Evolutionary conservation across 2,113 vertebrate species (phyloP), one percentile per base, ranked within the genome.

Genomic region (Otis tarda): DNA sequence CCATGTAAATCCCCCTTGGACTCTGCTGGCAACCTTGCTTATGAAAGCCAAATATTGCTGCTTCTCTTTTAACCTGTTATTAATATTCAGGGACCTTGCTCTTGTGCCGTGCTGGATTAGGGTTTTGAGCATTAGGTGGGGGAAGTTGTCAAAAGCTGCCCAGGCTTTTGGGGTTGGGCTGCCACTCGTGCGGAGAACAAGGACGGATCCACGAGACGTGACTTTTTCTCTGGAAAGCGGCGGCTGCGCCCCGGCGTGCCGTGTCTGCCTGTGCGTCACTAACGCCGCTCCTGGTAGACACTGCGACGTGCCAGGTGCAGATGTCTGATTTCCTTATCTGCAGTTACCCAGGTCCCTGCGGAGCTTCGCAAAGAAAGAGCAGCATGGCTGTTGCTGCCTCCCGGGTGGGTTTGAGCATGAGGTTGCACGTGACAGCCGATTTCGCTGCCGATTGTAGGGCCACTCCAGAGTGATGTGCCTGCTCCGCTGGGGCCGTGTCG

Each of bases 171-270:
- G 57, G 81, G 33, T 22, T 39, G 45, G 12, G 47, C 33, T 49
- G 56, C 65, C 1, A 0, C 69, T 64, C 18, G 14, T 28, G 50
- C 0, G 1, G 52, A 41, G 55, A 37, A 17, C 39, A 18, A 45
- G 60, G 83, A 17, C 2, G 6, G 47, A 14, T 73, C n/a, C 22
- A 55, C 0, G 2, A 65, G 59, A 18, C 1, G 5, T 64, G 65
- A 45, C 73, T 75, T 49, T 23, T 49, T 12, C 60, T 56, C 39
- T 33, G 45, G 28, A 14, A 76, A 60, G 22, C 2, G 2, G 27
- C 2, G 5, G 24, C 70, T n/a, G 68, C 0, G 7, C 56, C n/a
- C 21, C 0, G 0, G 30, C 0, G 0, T 41, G n/a, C 70, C 0
- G 1, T 39, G 59, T 11, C 68, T 45, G 56, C 60, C 60, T 3